A percentile compares a stretch with the other conserved stretches of the same genome.
Conservation (phyloP, 1,140 invertebrate species). For the Panulirus ornatus region DNA sequence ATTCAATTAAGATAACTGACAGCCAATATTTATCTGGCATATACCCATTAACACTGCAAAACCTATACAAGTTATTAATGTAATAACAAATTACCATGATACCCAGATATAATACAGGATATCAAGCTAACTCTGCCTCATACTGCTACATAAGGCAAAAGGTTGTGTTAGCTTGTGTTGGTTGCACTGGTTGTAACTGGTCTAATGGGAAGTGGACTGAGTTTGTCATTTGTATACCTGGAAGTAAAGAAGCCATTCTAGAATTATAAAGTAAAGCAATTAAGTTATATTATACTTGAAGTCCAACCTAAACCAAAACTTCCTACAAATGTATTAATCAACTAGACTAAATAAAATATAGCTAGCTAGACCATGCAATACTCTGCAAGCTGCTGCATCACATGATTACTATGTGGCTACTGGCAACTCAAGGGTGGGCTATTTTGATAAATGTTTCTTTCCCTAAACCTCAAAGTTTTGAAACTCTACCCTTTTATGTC, state of each 20-base stretch:
- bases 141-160: neutral
- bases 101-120: neutral
- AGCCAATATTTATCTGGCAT: constrained; percentile 9
- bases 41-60: constrained; percentile 29
- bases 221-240: constrained; percentile 38
- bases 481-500: no score
- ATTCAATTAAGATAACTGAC: neutral
- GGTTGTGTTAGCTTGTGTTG: constrained; percentile 37
- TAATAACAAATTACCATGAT: constrained; percentile 41
- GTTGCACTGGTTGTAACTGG: constrained; percentile 22
- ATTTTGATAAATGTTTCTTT: no score
- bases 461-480: no score
- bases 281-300: no score
- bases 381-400: no score
- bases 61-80: constrained; percentile 33
- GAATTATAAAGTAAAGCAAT: no score
- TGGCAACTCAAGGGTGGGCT: no score
- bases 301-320: no score
- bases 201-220: constrained; percentile 28
- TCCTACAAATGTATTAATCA: no score
- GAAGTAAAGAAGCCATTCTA: neutral
- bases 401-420: no score
- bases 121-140: neutral
- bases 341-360: no score
- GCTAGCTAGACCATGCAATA: no score